Conservation (phyloP, 2,888 invertebrate genomes). For the Eilema depressum region DNA sequence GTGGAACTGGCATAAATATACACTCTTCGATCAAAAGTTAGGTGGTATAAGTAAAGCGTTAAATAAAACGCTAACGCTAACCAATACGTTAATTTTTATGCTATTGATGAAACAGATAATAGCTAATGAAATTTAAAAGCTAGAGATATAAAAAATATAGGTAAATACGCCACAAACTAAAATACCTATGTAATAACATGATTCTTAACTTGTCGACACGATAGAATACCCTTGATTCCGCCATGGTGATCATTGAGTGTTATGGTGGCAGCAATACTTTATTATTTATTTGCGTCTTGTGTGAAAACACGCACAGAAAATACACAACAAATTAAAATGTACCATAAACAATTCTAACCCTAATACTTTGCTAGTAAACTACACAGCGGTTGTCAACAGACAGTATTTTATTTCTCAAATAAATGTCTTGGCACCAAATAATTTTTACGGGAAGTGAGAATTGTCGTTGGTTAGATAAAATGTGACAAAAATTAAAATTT, state of each 20-base stretch:
- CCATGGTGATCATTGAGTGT: background rate
- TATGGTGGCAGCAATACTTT: background rate
- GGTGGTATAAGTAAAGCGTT: no score
- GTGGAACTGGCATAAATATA: no score
- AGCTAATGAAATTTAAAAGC: background rate
- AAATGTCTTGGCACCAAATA: slow-evolving; percentile 42
- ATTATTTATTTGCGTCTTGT: background rate
- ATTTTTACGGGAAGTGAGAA: slow-evolving; percentile 33
- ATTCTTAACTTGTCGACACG: background rate
- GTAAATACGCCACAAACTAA: background rate
- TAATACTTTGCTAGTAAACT: slow-evolving; percentile 41
- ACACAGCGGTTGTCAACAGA: slow-evolving; percentile 44
- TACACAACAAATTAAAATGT: background rate
- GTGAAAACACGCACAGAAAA: background rate
- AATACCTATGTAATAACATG: background rate
- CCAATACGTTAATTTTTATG: background rate
- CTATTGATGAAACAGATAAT: background rate
- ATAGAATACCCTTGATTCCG: background rate
- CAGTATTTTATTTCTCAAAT: slow-evolving; percentile 32
- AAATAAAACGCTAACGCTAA: no score
- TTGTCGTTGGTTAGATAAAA: slow-evolving; percentile 27
- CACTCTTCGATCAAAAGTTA: no score
- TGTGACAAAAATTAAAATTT: slow-evolving; percentile 28
- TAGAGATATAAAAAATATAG: background rate
- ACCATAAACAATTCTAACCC: slow-evolving; percentile 17